Base-by-base conservation (phyloP, 2,888 invertebrate genomes). In the Lithophane socia region DNA sequence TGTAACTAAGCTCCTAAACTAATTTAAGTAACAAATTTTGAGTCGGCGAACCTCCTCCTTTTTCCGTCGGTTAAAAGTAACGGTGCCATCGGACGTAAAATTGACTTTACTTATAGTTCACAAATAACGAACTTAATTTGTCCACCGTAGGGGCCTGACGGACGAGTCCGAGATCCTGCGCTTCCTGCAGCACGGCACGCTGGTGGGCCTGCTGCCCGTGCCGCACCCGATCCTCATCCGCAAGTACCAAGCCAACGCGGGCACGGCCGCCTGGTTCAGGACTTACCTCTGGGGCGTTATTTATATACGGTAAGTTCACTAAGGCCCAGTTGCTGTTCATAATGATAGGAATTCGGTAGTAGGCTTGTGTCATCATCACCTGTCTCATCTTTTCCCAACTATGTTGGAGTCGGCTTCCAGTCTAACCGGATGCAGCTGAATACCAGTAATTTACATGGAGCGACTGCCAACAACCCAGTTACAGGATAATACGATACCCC, bases 281-380 rank as follows among this genome's bases (percentile, higher is more conserved):
- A 99, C 99, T 0, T 99, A 99, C 94, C 99, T 99, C 98, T 99
- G 99, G 99, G 99, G 99, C 71, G 99, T 99, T 75, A 99, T 99
- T 88, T 99, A 99, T 95, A 97, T 99, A 90, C 98, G 99, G 98
- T 98, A 92, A 91, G 91, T 37, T 49, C 42, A 8, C 16, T 5
- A n/a, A 3, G 12, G 56, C n/a, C 10, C 54, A 54, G 54, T 56
- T n/a, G 5, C n/a, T 56, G 12, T 56, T 56, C 29, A 29, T 29
- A 12, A 56, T 56, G 2, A 56, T 21, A n/a, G 54, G 4, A n/a
- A 12, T n/a, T 56, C 56, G n/a, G n/a, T 56, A n/a, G n/a, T 21
- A 18, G 52, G 7, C 52, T n/a, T n/a, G n/a, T n/a, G n/a, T n/a
- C n/a, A n/a, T n/a, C n/a, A n/a, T n/a, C n/a, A n/a, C n/a, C 18